Percentiles rank a stretch among this genome's conserved stretches.
Evolutionary conservation across 2,888 invertebrate species (phyloP).

Genomic region (Thalpophila matura): DNA sequence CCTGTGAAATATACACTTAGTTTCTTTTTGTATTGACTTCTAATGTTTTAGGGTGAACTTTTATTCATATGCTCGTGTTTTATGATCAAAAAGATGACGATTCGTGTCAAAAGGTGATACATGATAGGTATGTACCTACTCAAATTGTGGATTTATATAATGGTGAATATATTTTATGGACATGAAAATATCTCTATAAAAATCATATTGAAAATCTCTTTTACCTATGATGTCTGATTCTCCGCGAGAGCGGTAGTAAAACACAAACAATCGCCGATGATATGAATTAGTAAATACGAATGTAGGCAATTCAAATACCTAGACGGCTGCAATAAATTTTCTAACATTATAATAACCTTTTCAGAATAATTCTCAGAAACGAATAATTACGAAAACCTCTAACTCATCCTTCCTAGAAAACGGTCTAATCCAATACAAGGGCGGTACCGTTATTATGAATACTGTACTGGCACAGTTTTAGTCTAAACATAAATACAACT

Average conservation of each 20-base stretch:
- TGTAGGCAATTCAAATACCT: too few species aligned
- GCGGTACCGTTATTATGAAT: conserved; percentile 10
- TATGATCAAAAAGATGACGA: too few species aligned
- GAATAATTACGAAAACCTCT: conserved; percentile 4
- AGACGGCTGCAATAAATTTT: too few species aligned
- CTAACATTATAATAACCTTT: background rate
- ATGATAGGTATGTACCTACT: too few species aligned
- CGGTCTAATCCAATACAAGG: background rate
- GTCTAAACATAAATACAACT: background rate
- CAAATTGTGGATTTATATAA: too few species aligned
- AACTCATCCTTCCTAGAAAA: background rate
- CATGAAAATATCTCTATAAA: background rate
- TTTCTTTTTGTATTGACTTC: conserved; percentile 40
- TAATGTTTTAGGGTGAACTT: conserved; percentile 9
- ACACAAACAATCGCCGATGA: too few species aligned
- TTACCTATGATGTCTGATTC: too few species aligned
- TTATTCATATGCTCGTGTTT: conserved; percentile 2
- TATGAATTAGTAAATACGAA: too few species aligned
- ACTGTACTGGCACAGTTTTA: conserved; percentile 8
- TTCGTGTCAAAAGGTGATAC: too few species aligned
- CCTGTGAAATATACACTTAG: conserved; percentile 27
- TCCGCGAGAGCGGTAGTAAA: too few species aligned
- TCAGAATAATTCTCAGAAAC: background rate
- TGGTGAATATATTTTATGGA: background rate
- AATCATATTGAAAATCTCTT: too few species aligned